Evolutionary conservation across 2,113 vertebrate genomes (phyloP), one percentile per base, ranked within the genome.

Genomic region (Malurus cyaneus): DNA sequence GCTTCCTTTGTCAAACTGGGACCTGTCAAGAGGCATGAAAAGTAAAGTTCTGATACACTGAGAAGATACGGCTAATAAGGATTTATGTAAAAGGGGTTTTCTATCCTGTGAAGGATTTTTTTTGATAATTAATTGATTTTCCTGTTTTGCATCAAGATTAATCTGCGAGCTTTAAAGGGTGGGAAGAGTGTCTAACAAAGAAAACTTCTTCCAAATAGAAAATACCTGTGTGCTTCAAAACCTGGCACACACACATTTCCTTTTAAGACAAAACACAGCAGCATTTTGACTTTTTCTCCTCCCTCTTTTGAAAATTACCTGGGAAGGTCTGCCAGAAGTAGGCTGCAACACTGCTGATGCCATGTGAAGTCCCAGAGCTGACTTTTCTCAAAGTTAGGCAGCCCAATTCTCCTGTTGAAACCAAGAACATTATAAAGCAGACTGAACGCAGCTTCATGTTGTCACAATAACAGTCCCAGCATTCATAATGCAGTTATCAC

Each of bases 231-330:
- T 34, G 9, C 18, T 80, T 11, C 42, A 46, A 26, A 46, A 66
- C 53, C 18, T 23, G 32, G 6, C 5, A 56, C 0, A 0, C 12
- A 56, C 18, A 7, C 0, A 0, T 12, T 57, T 80, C 34, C 4
- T 50, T 69, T 41, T 24, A 54, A 66, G 69, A 44, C 3, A 73
- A 54, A 20, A 29, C 32, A 42, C 14, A 7, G 9, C 5, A 59
- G 50, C 32, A 19, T n/a, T 56, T 44, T 44, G 41, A 28, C 12
- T 67, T 78, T 71, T 66, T 46, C 19, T 18, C 12, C 70, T 53
- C 18, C 7, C 12, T 56, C 31, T 71, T 44, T n/a, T 64, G 66
- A 19, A 62, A 67, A 23, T 24, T 44, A 23, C 19, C 32, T 34
- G 41, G 32, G 64, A 73, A 60, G 3, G 2, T 24, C 49, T 92